Base-by-base conservation (phyloP, 2,797 vertebrate genomes). In the Neopelma chrysocephalum region DNA sequence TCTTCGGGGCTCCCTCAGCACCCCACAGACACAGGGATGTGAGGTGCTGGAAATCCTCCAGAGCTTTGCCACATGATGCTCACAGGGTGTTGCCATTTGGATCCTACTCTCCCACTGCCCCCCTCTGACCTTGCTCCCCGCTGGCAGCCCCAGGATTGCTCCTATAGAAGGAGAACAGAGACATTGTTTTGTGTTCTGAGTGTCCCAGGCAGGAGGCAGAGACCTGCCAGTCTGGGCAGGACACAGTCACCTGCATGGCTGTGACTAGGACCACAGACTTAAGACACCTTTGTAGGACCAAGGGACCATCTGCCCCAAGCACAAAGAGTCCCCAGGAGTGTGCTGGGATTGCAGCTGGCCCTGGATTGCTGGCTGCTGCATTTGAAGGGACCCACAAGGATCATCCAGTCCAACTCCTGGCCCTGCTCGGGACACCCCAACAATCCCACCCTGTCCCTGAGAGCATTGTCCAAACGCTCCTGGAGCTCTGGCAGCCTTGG, bases 401-500 rank as follows among this genome's bases (percentile, higher is more conserved):
- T 71, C 50, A 64, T 2, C 0, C 1, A 45, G 27, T 57, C 8
- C 50, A 45, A 2, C 17, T 1, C 65, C 27, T 50, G 32, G 7
- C 23, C 20, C 29, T 57, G 43, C 29, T 64, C 48, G 70, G 34
- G 64, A 26, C 3, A 15, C 12, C 50, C n/a, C 65, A 64, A 10
- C 20, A 51, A 34, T 19, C 38, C 32, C 27, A 71, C 8, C 29
- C 8, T 71, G 65, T 56, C 2, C 22, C 48, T 89, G 15, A 1
- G 3, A 43, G 32, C 0, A 0, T 0, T 64, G 16, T 19, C 36
- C 27, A 38, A 70, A 22, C 0, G 0, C 36, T 21, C 23, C 36
- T 36, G 14, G 43, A 50, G 57, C 57, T 70, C 32, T 64, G 71
- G 29, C 42, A 82, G 56, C 32, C 57, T 45, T 0, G 0, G 32